Evolutionary conservation across 1,140 invertebrate species (phyloP).

Genomic region (Pseudomyrmex gracilis): DNA sequence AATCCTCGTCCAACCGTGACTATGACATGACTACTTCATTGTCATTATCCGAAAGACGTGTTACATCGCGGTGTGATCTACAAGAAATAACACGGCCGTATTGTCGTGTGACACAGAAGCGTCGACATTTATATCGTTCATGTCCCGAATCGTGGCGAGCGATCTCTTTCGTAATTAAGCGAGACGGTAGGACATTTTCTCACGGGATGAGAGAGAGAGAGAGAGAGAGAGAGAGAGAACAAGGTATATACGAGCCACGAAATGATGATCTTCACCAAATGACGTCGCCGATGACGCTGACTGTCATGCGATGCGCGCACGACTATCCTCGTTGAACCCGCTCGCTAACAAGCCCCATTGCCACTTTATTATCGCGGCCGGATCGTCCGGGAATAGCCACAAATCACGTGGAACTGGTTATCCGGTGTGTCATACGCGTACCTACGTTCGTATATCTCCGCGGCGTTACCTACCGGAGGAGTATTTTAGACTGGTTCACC

Average conservation of each 20-base stretch:
- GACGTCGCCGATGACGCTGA: conserved; percentile 65
- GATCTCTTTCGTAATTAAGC: conserved; percentile 53
- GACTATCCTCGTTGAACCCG: conserved; percentile 66
- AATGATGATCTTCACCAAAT: conserved; percentile 58
- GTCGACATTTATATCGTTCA: conserved; percentile 30
- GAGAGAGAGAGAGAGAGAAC: no score
- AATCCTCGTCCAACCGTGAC: neutral
- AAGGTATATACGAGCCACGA: conserved; percentile 6
- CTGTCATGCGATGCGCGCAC: conserved; percentile 43
- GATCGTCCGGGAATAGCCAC: conserved; percentile 77
- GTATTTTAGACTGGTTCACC: conserved; percentile 49
- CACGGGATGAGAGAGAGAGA: neutral
- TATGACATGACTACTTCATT: neutral
- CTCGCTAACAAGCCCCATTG: conserved; percentile 79
- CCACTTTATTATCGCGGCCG: conserved; percentile 78
- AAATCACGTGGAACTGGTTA: conserved; percentile 79
- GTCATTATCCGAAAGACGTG: conserved; percentile 21
- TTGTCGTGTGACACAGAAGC: conserved; percentile 6
- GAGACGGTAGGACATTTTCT: conserved; percentile 19
- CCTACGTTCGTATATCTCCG: conserved; percentile 64
- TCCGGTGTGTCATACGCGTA: conserved; percentile 70
- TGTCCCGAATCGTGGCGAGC: conserved; percentile 37
- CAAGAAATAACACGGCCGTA: conserved; percentile 5
- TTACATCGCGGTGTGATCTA: conserved; percentile 19
- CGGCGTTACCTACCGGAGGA: conserved; percentile 58